Base-by-base conservation (phyloP, 2,797 vertebrate species). In the Micromesistius poutassou region DNA sequence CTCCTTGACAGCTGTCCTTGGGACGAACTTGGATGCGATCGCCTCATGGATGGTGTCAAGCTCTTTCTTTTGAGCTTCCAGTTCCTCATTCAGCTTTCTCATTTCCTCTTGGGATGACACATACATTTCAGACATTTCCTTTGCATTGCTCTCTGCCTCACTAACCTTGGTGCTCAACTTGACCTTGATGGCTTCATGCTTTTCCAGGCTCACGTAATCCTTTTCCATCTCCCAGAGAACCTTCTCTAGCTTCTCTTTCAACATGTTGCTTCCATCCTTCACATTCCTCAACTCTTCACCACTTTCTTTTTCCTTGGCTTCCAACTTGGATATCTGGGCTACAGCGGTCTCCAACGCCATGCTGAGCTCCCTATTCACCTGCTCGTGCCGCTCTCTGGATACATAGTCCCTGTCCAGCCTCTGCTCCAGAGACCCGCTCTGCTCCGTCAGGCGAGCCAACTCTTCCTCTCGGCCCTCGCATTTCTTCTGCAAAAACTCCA, bases 21-120 rank as follows among this genome's bases (percentile, higher is more conserved):
- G 96, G 13, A 97, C 92, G 0, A 98, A 99, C 79, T 94, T 98
- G 0, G 95, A 94, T 80, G 93, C 92, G 81, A 99, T 96, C 46
- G 97, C 97, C 71, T 97, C 96, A 2, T 98, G 97, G 72, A 99
- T 96, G 0, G 95, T 96, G 82, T 98, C 97, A 0, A 99, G 94
- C 31, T 99, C 97, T 80, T 88, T 95, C 85, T 93, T 97, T 86
- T 99, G 97, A 46, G 95, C 96, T 85, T 95, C 91, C 0, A 98
- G 93, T 76, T 98, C 98, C 0, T 90, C 85, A 0, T 95, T 96
- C 16, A 99, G 83, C 78, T 93, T 95, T 0, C 0, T 33, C 0
- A 93, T 90, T 80, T 97, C 96, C 19, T 95, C 94, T 10, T 95
- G 95, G n/a, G 93, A 91, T 2, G 77, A 84, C 40, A 55, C 75